phyloP scores from a whole-genome alignment of 2,797 vertebrate genomes.

The Microtus obscurus region DNA sequence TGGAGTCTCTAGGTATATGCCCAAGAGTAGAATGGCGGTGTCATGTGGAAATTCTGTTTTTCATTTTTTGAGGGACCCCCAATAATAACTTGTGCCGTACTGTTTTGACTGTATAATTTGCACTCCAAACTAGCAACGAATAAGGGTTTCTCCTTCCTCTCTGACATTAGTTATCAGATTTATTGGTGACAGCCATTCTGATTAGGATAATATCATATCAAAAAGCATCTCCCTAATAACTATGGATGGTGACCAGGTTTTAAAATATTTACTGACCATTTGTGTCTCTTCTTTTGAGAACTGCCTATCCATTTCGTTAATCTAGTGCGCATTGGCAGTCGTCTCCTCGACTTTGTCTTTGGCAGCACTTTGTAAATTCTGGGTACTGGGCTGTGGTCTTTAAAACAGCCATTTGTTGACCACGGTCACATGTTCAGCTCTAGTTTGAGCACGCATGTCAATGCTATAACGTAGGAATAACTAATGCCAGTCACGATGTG shows the following conservation, averaged over 20 bases:
- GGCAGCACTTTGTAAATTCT: not conserved
- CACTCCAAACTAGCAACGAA: not conserved
- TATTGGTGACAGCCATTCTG: not conserved
- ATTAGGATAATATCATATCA: not conserved
- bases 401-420: not conserved
- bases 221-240: not conserved
- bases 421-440: fast-evolving
- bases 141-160: not conserved
- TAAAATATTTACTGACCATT: not conserved
- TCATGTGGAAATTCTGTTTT: not conserved
- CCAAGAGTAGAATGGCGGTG: not conserved
- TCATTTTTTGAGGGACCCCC: too few relatives aligned
- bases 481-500: not conserved
- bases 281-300: not conserved
- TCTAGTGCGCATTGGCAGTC: not conserved
- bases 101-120: not conserved
- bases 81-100: not conserved
- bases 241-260: not conserved
- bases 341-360: not conserved
- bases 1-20: not conserved
- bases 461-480: not conserved
- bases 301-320: not conserved
- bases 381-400: not conserved
- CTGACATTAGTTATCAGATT: not conserved
- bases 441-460: not conserved